phyloP scores from a whole-genome alignment of 1,140 invertebrate genomes.

The Microplitis mediator region DNA sequence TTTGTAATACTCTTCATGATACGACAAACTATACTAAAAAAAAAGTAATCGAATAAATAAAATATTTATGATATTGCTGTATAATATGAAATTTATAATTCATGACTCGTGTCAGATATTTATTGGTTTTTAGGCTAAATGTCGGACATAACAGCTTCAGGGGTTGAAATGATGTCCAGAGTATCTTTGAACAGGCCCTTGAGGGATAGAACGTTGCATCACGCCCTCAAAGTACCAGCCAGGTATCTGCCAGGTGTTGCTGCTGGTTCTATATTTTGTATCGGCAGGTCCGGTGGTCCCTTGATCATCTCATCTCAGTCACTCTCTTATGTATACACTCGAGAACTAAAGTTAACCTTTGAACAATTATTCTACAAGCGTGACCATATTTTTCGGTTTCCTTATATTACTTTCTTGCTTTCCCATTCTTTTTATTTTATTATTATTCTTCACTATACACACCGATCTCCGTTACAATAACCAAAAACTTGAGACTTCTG shows the following conservation, averaged over 20 bases:
- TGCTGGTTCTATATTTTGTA: background rate
- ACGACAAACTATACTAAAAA: no score
- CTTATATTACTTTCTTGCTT: background rate
- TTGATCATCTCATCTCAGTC: constrained; percentile 9
- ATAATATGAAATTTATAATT: no score
- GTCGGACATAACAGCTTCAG: no score
- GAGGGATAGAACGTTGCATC: constrained; percentile 36
- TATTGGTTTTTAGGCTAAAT: no score
- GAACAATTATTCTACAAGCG: constrained; percentile 13
- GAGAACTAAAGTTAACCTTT: constrained; percentile 16
- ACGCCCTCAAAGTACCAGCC: constrained; percentile 32
- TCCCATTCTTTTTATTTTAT: background rate
- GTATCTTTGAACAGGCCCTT: no score
- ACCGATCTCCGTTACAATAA: no score
- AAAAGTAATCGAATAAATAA: no score
- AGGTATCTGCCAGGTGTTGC: constrained; percentile 44
- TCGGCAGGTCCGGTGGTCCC: background rate
- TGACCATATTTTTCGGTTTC: constrained; percentile 22
- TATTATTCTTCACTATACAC: constrained; percentile 28
- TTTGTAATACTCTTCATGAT: no score
- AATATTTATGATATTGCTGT: no score
- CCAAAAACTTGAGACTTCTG: no score
- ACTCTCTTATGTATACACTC: constrained; percentile 25
- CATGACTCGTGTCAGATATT: no score
- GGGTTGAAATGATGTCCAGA: no score